Conservation (phyloP, 2,888 invertebrate species). For the Helleia helle region DNA sequence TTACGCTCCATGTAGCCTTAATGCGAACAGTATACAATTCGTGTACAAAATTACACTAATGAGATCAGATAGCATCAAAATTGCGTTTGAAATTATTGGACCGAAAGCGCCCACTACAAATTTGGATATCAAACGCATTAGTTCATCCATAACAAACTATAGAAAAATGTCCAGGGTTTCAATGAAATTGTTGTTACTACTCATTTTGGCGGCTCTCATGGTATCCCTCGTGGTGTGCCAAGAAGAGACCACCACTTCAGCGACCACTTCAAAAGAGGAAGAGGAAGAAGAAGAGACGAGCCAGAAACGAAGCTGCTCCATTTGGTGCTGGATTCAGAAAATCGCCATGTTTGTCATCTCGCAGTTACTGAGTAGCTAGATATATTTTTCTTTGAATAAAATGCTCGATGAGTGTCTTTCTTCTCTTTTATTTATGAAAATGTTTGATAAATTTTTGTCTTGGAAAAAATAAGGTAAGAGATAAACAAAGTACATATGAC, state of each 20-base stretch:
- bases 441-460: too few relatives aligned
- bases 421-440: background rate
- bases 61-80: constrained; percentile 1
- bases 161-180: background rate
- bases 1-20: background rate
- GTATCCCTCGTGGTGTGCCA: constrained; percentile 38
- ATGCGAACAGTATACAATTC: constrained; percentile 1
- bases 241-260: constrained; percentile 42
- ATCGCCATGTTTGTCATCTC: constrained; percentile 66
- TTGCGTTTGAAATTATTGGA: background rate
- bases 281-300: constrained; percentile 58
- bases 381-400: constrained; percentile 7
- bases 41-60: constrained; percentile 5
- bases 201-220: constrained; percentile 30
- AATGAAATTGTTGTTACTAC: background rate
- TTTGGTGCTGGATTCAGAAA: constrained; percentile 72
- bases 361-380: constrained; percentile 49
- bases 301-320: constrained; percentile 52
- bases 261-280: constrained; percentile 34
- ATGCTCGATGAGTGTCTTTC: background rate
- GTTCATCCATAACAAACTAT: background rate
- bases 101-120: background rate
- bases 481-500: too few relatives aligned
- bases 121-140: background rate
- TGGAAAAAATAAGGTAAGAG: too few relatives aligned